Evolutionary conservation across 2,113 vertebrate genomes (phyloP).

Genomic region (Urocolius indicus): DNA sequence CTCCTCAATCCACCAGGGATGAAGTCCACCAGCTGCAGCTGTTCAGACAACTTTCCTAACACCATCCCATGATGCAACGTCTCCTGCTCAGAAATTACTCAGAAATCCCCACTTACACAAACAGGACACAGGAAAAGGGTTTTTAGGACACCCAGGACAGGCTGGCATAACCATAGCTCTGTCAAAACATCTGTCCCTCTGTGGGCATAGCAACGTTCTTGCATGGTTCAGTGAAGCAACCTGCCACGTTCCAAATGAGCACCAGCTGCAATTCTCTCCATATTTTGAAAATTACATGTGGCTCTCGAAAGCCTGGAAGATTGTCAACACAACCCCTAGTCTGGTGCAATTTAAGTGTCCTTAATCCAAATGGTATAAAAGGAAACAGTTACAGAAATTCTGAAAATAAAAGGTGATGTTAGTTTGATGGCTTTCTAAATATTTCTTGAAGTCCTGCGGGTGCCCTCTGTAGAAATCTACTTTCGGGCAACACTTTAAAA

Average conservation of each 20-base stretch:
- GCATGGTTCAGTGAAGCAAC: background rate
- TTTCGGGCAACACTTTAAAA: slow-evolving; percentile 24
- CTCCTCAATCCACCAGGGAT: fast-evolving
- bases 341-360: background rate
- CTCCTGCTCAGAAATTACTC: slow-evolving; percentile 69
- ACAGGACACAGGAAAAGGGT: slow-evolving; percentile 50
- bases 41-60: slow-evolving; percentile 52
- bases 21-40: slow-evolving; percentile 35
- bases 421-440: background rate
- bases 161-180: slow-evolving; percentile 21
- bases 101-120: slow-evolving; percentile 61
- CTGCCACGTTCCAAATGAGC: background rate
- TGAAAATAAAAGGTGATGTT: slow-evolving; percentile 21
- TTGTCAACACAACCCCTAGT: background rate
- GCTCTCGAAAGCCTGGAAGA: slow-evolving; percentile 21
- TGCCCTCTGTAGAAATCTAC: background rate
- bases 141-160: slow-evolving; percentile 58
- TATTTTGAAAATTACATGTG: slow-evolving; percentile 27
- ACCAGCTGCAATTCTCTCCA: slow-evolving; percentile 29
- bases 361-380: slow-evolving; percentile 35
- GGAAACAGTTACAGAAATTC: slow-evolving; percentile 18
- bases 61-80: slow-evolving; percentile 62
- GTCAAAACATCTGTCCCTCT: slow-evolving; percentile 28
- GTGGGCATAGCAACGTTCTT: slow-evolving; percentile 22
- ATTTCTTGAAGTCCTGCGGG: background rate